Evolutionary conservation across 2,797 vertebrate species (phyloP), one percentile per base, ranked within the genome.

Genomic region (Tragelaphus oryx): DNA sequence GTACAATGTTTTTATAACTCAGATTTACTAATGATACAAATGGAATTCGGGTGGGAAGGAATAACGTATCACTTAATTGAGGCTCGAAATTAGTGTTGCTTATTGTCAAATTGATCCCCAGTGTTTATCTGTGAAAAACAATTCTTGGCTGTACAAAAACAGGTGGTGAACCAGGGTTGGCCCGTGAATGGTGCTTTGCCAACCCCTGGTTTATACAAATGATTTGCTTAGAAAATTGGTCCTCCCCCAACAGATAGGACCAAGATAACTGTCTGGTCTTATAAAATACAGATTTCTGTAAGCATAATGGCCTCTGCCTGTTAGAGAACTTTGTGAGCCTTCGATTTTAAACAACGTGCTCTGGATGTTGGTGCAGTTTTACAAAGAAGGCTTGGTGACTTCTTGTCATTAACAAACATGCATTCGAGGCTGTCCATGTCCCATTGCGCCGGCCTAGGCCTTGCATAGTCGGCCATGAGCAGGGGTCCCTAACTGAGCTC

Each of bases 21-120:
- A 83, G 30, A 46, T 91, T 78, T 74, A 30, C 33, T 65, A 44
- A 75, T 52, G 37, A 76, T 90, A 57, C 12, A 22, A 50, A 48
- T 48, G 22, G 52, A 86, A 87, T 87, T 92, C 46, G 26, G 60
- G n/a, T 71, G 55, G 46, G 50, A 59, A 80, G 57, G 79, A 50
- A 89, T 87, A 91, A 75, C 33, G 41, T 84, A 89, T 88, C 18
- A 1, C 20, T 93, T 81, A 93, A 55, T 12, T 91, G 60, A 78
- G 44, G 52, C 88, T 87, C n/a, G 10, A 62, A 79, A 52, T 79
- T 57, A 94, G 52, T 86, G 44, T 95, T 95, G 65, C 30, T n/a
- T 48, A 4, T 74, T 65, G 44, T 84, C 33, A 83, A 60, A 75
- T 24, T 79, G 57, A 59, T 41, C 48, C 6, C 26, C 62, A 76